A percentile compares a stretch with the other conserved stretches of the same genome.
Conservation (phyloP, 2,797 vertebrate genomes). For the Syngnathus rostellatus region DNA sequence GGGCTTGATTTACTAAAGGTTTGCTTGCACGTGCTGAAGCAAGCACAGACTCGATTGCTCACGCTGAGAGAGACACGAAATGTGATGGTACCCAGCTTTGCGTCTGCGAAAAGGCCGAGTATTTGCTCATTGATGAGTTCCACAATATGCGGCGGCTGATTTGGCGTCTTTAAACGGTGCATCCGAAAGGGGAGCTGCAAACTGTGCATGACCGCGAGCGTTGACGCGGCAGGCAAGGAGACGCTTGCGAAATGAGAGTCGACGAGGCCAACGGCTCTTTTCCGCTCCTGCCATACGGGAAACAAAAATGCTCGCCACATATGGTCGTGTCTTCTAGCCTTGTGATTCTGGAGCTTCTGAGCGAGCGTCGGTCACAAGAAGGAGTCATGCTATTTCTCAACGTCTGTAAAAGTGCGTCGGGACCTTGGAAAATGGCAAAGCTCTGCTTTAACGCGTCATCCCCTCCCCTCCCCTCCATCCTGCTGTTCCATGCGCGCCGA, state of each 20-base stretch:
- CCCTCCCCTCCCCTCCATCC: too few relatives aligned
- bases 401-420: neutral
- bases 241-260: neutral
- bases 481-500: neutral
- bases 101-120: neutral
- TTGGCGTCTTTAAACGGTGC: neutral
- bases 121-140: neutral
- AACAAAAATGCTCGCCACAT: neutral
- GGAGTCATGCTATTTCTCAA: neutral
- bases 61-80: too few relatives aligned
- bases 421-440: neutral
- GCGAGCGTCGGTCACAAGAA: neutral
- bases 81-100: neutral
- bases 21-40: neutral
- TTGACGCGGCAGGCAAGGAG: neutral
- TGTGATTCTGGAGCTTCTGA: neutral
- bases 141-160: neutral
- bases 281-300: neutral
- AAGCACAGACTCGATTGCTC: neutral
- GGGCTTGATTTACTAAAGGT: neutral
- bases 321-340: neutral
- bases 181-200: too few relatives aligned
- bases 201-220: neutral
- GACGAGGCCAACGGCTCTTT: neutral
- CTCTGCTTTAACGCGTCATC: neutral